Evolutionary conservation across 2,888 invertebrate genomes (phyloP).

Genomic region (Zhuqinia jingwanae): DNA sequence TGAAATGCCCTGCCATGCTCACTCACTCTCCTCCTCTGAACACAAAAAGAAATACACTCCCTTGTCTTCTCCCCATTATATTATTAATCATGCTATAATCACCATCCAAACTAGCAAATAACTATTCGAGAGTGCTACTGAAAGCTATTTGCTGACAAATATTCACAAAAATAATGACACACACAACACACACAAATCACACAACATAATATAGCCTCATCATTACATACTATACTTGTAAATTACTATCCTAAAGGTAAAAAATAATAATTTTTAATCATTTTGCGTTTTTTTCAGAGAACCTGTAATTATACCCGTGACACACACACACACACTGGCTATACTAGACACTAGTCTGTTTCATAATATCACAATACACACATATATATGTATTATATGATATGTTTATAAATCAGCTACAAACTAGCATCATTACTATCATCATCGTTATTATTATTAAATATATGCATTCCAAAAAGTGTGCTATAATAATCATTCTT

Average conservation of each 20-base stretch:
- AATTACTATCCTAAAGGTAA: conserved; percentile 29
- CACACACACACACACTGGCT: too few species aligned
- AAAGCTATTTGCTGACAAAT: conserved; percentile 32
- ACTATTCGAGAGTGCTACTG: conserved; percentile 31
- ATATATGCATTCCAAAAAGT: conserved; percentile 10
- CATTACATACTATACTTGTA: background rate
- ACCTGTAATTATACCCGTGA: conserved; percentile 58
- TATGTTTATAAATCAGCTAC: conserved; percentile 16
- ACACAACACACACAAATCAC: background rate
- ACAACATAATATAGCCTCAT: background rate
- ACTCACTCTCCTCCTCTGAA: too few species aligned
- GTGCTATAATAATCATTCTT: conserved; percentile 5
- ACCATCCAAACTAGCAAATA: conserved; percentile 19
- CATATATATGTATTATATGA: too few species aligned
- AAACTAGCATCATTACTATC: background rate
- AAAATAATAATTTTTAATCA: conserved; percentile 53
- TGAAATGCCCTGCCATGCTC: conserved; percentile 47
- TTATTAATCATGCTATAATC: conserved; percentile 59
- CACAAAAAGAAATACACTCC: conserved; percentile 2
- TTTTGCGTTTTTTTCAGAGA: conserved; percentile 26
- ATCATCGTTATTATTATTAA: background rate
- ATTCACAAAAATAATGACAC: conserved; percentile 35
- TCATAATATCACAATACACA: too few species aligned
- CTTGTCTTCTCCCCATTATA: conserved; percentile 42
- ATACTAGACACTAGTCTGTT: too few species aligned